Base-by-base conservation (phyloP, 2,888 invertebrate species). In the Tetramorium bicarinatum region DNA sequence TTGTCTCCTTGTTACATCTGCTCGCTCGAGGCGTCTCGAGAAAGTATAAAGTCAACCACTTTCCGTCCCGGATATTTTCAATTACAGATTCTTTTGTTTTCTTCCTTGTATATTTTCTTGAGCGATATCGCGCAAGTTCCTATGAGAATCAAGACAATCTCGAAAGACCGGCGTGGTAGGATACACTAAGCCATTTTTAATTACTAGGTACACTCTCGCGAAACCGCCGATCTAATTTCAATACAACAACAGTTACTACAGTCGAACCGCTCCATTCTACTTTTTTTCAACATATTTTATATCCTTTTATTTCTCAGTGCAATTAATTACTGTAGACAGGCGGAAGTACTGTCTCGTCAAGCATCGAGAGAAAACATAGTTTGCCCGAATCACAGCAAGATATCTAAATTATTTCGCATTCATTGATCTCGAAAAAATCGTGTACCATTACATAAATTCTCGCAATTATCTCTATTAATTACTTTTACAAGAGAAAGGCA, bases 121-220 rank as follows among this genome's bases (percentile, higher is more conserved):
- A 4, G 18, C 49, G 38, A 66, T 59, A 52, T 25, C n/a, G 44
- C 2, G 29, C 18, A 41, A 47, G 56, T 59, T 59, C 29, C 47
- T 75, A 13, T n/a, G 2, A n/a, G 38, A 41, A 49, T 82, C n/a
- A 25, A 54, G 38, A 61, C 72, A 76, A 71, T 56, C 34, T 64
- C 21, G 47, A 18, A 64, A 56, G 47, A 25, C 25, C 25, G 49
- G 47, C 61, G 59, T 44, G 54, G 25, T 21, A 56, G 13, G 47
- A 61, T 69, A 64, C 56, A 18, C 25, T 64, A 74, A 66, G 34
- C n/a, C 38, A 41, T 59, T 77, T 85, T 71, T 82, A 85, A 82
- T 85, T 76, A 34, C 21, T 13, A 34, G 29, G 4, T 34, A 61
- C 21, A 13, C 21, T 59, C 69, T 59, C 21, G 54, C 21, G 8